phyloP scores from a whole-genome alignment of 2,797 vertebrate species.

The Malurus splendens region DNA sequence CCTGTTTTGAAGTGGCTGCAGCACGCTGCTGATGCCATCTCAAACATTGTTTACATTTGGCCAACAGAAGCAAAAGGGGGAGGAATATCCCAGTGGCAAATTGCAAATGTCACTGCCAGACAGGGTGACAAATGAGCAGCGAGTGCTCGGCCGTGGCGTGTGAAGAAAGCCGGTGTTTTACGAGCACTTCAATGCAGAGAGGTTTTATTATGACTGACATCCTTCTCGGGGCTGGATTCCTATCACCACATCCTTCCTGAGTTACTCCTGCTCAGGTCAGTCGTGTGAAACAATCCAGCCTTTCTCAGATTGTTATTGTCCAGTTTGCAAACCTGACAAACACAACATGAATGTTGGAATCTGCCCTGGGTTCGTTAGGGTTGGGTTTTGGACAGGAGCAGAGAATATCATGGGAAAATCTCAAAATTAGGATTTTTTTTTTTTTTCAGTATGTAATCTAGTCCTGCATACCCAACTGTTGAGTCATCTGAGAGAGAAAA shows the following conservation, averaged over 20 bases:
- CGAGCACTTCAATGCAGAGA: neutral
- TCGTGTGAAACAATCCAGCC: neutral
- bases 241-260: constrained; percentile 47
- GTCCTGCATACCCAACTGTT: neutral
- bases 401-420: neutral
- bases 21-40: rapidly evolving
- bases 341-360: rapidly evolving
- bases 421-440: neutral
- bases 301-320: neutral
- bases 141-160: neutral
- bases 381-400: neutral
- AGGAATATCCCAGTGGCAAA: neutral
- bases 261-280: neutral
- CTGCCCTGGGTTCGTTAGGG: neutral
- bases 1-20: neutral
- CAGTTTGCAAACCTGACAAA: neutral
- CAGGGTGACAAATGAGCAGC: neutral
- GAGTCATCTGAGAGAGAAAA: neutral
- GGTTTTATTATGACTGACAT: constrained; percentile 27
- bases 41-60: neutral
- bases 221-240: constrained; percentile 34
- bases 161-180: constrained; percentile 1
- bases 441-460: neutral
- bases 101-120: neutral
- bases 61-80: neutral